Evolutionary conservation across 92 coral and sea anemone genomes (phyloP), one percentile per base, ranked within the genome.

Genomic region (Plumapathes pennacea): DNA sequence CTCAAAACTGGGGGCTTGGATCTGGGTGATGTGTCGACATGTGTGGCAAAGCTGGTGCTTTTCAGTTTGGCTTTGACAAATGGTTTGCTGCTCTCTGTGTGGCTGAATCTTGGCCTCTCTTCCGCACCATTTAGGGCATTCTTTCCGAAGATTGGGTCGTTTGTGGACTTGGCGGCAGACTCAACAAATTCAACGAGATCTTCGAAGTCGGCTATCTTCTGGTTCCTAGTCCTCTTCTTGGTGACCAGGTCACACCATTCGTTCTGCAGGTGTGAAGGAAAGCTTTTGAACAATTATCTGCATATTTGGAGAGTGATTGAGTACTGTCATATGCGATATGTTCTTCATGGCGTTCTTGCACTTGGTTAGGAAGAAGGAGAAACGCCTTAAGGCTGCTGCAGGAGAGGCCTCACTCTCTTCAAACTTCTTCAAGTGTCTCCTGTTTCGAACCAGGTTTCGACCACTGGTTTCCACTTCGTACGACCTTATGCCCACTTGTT

Each of bases 91-190:
- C n/a, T n/a, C n/a, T n/a, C n/a, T n/a, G n/a, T 53, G 25, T 38
- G 40, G 9, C 26, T 28, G 9, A 10, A 38, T 19, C 50, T 22
- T 13, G 27, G 2, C 23, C 9, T 14, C 10, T 19, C 32, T 25
- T 50, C 21, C 26, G 32, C 39, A 7, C 38, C 38, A 20, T 57
- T 44, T 17, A 69, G 38, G 6, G 63, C 63, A n/a, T 42, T 34
- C 36, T 38, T 54, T 2, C 74, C 64, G 26, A 23, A 72, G 23
- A 75, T 38, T 13, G 89, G 89, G 36, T 62, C 72, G 41, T 82
- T 82, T 10, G 84, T 84, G 17, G 84, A 54, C 23, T 67, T 69
- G 23, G 89, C 69, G 4, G 83, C 82, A 1, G 72, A 41, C n/a
- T 27, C 65, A 7, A 67, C 64, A 25, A 67, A 82, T 25, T 68